Evolutionary conservation across 2,888 invertebrate species (phyloP).

Genomic region (Drosophila basisetae): DNA sequence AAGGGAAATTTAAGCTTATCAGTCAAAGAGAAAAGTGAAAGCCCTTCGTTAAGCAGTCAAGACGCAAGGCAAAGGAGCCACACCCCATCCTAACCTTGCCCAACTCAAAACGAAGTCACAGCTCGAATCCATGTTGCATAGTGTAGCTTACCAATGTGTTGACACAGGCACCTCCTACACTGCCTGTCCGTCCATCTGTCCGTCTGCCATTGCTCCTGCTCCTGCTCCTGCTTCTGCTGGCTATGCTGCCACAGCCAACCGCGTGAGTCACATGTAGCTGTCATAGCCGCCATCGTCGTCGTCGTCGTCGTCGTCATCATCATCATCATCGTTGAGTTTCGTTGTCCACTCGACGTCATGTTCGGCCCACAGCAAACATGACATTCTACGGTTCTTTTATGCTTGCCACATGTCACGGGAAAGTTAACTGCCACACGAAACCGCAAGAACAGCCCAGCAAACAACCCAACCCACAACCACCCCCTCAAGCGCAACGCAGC

Average conservation of each 20-base stretch:
- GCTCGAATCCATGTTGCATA: conserved; percentile 24
- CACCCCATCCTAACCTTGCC: conserved; percentile 2
- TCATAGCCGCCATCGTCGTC: conserved; percentile 25
- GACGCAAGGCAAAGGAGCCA: neutral
- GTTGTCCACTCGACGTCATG: conserved; percentile 74
- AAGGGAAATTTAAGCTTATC: neutral
- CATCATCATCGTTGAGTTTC: conserved; percentile 31
- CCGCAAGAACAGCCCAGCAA: conserved; percentile 17
- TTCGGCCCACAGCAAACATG: conserved; percentile 77
- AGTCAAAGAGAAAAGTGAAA: neutral
- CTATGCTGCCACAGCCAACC: conserved; percentile 9
- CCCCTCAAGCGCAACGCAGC: conserved; percentile 13
- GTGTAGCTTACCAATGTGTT: conserved; percentile 71
- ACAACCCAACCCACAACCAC: neutral
- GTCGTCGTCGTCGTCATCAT: conserved; percentile 3
- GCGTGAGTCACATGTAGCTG: conserved; percentile 65
- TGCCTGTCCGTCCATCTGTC: neutral
- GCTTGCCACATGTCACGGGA: conserved; percentile 77
- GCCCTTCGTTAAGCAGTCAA: neutral
- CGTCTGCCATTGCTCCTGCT: neutral
- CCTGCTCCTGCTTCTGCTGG: neutral
- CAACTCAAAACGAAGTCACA: neutral
- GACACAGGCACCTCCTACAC: conserved; percentile 52
- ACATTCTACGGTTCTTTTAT: conserved; percentile 80
- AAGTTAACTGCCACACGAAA: conserved; percentile 69